phyloP scores from a whole-genome alignment of 2,113 vertebrate genomes.

The Petaurus breviceps region DNA sequence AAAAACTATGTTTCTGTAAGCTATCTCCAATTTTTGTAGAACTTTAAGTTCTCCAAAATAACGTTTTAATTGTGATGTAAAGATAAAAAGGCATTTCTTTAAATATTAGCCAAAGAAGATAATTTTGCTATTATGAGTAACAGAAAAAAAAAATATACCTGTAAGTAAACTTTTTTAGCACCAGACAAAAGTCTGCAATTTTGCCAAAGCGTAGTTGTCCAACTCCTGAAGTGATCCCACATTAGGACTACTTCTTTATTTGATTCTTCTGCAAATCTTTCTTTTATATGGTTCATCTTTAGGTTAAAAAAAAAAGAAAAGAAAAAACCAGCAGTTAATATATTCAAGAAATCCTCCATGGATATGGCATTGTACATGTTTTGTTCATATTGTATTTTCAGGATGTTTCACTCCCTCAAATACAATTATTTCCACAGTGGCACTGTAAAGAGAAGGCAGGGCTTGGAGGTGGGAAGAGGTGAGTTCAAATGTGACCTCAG shows the following conservation, averaged over 20 bases:
- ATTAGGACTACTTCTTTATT: constrained; percentile 93
- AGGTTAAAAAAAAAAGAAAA: constrained; percentile 45
- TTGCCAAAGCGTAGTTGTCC: constrained; percentile 94
- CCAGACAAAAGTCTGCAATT: constrained; percentile 93
- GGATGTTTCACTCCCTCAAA: neutral
- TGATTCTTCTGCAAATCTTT: constrained; percentile 84
- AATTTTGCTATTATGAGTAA: neutral
- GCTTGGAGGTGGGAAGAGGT: neutral
- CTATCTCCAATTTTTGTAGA: constrained; percentile 18
- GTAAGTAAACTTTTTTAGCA: constrained; percentile 95
- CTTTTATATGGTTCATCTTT: constrained; percentile 94
- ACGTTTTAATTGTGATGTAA: neutral
- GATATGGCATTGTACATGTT: neutral
- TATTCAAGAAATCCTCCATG: neutral
- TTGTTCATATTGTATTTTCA: neutral
- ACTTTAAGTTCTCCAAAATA: neutral
- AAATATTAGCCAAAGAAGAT: neutral
- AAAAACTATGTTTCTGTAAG: constrained; percentile 27
- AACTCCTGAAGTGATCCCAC: constrained; percentile 93
- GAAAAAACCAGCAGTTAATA: neutral
- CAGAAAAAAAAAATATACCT: constrained; percentile 87
- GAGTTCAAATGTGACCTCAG: neutral
- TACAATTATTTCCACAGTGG: neutral
- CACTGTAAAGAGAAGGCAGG: neutral
- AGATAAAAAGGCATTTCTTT: neutral